Percentiles rank a stretch among this genome's conserved stretches.
Evolutionary conservation across 2,113 vertebrate species (phyloP).

Genomic region (Elgaria multicarinata): DNA sequence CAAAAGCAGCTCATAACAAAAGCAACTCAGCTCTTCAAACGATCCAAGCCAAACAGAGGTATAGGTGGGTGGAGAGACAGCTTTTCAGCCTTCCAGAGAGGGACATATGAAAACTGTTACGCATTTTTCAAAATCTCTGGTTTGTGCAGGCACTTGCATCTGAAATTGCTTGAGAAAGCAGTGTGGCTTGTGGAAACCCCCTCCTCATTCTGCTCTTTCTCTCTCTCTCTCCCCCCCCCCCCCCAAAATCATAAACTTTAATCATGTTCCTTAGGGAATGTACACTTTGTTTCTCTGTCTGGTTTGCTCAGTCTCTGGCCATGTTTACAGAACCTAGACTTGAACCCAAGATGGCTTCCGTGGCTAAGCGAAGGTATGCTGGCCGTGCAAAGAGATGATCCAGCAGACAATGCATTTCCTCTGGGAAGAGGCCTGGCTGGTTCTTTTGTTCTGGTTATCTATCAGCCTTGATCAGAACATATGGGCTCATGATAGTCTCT

Average conservation of each 20-base stretch:
- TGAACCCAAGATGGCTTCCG: slow-evolving; percentile 27
- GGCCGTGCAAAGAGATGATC: not conserved
- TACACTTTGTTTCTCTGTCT: slow-evolving; percentile 30
- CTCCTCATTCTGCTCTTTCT: not conserved
- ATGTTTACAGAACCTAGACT: slow-evolving; percentile 46
- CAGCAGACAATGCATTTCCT: not conserved
- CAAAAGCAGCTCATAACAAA: not conserved
- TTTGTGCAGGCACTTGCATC: not conserved
- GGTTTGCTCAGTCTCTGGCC: slow-evolving; percentile 17
- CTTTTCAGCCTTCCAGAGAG: not conserved
- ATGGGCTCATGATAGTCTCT: not conserved
- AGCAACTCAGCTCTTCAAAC: not conserved
- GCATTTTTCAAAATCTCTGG: not conserved
- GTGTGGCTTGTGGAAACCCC: not conserved
- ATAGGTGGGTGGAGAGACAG: not conserved
- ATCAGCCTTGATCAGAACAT: not conserved
- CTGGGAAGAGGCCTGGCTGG: not conserved
- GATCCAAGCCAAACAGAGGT: not conserved
- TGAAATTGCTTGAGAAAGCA: not conserved
- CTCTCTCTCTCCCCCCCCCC: no score
- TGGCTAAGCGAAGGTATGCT: not conserved
- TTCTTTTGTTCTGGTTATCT: not conserved
- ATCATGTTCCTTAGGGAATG: slow-evolving; percentile 14
- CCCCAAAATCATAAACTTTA: slow-evolving; percentile 31
- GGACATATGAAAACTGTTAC: slow-evolving; percentile 3